Evolutionary conservation across 1,140 invertebrate genomes (phyloP), one percentile per base, ranked within the genome.

Genomic region (Uloborus diversus): DNA sequence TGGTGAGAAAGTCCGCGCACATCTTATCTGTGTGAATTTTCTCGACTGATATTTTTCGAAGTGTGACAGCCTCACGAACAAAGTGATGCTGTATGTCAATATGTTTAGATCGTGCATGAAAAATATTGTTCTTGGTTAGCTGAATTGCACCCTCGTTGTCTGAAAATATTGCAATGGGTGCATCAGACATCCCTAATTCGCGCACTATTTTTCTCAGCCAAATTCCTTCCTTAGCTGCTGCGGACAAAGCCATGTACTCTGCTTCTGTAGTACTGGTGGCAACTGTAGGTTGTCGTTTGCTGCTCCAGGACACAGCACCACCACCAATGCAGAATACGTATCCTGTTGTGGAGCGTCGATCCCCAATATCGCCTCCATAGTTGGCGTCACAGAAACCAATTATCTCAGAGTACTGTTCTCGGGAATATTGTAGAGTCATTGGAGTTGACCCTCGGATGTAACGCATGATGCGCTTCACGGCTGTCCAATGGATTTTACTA

Each of bases 361-460:
- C 79, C 14, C 85, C 66, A 11, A 51, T 28, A 64, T 85, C 84
- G 27, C 83, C 83, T 20, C 85, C 87, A 82, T 83, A 88, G 71
- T 88, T 88, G 23, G 87, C 82, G 71, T 88, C 87, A 33, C 80
- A 84, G 81, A 83, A 86, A 27, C 57, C 81, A 13, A 75, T 47
- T 33, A 71, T 7, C 0, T 27, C 23, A 37, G 4, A 7, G 37
- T 51, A 14, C 13, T 25, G 13, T 2, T 70, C 30, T 14, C 25
- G 56, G 7, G 49, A 35, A 35, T 57, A 70, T 13, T 20, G 49
- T 3, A 70, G 28, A 3, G 30, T 57, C 2, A 33, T 37, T 14
- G 56, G 49, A 7, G 68, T 82, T 28, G 87, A 88, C 33, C 85
- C 86, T 75, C 86, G 87, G 9, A 90, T 64, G 78, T 89, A 88